Percentiles rank a stretch among this genome's conserved stretches.
Evolutionary conservation across 2,888 invertebrate species (phyloP).

Genomic region (Nephrotoma flavescens): DNA sequence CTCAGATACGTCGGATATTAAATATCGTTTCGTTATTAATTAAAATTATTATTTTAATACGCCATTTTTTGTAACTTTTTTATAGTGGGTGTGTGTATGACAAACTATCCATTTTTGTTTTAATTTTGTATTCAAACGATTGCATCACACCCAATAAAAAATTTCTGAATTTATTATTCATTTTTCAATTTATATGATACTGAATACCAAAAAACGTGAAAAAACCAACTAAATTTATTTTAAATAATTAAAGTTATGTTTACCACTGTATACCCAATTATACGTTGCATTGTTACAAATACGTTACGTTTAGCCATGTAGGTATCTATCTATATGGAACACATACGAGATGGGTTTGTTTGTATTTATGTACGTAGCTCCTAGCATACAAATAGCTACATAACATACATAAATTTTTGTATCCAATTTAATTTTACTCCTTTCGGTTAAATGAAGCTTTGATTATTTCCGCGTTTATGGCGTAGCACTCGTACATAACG

Average conservation of each 20-base stretch:
- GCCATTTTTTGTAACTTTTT: too few relatives aligned
- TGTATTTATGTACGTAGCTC: background rate
- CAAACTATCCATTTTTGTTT: too few relatives aligned
- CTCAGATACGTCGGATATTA: too few relatives aligned
- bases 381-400: background rate
- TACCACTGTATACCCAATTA: too few relatives aligned
- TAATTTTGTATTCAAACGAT: too few relatives aligned
- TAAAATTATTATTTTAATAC: too few relatives aligned
- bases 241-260: background rate
- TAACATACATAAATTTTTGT: background rate
- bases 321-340: background rate
- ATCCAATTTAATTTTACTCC: background rate
- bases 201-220: background rate
- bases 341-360: background rate
- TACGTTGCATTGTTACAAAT: background rate
- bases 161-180: background rate
- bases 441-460: background rate
- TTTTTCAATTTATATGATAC: background rate
- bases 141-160: too few relatives aligned
- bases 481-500: background rate
- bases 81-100: too few relatives aligned
- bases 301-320: background rate
- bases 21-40: too few relatives aligned
- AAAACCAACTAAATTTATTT: background rate
- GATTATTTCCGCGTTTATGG: background rate